Percentiles rank a stretch among this genome's conserved stretches.
Conservation (phyloP, 2,113 vertebrate genomes). For the Nycticorax nycticorax region DNA sequence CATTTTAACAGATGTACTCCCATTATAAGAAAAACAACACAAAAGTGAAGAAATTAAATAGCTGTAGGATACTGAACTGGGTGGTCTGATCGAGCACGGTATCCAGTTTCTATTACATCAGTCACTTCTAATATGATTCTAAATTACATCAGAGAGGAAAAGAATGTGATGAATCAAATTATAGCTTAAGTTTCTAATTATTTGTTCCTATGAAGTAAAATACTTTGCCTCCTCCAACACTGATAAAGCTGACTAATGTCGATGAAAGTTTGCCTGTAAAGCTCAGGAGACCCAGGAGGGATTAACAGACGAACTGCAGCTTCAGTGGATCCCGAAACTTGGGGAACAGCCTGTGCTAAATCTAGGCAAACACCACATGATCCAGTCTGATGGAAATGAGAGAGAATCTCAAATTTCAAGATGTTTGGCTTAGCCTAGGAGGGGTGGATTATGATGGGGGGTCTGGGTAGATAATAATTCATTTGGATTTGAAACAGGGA, state of each 20-base stretch:
- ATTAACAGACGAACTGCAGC: neutral
- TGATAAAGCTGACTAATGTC: neutral
- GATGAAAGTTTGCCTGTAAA: neutral
- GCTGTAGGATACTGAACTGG: neutral
- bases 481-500: neutral
- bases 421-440: neutral
- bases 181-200: neutral
- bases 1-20: neutral
- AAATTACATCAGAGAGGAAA: neutral
- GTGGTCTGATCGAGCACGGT: neutral
- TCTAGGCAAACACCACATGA: neutral
- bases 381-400: neutral
- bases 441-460: neutral
- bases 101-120: neutral
- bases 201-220: neutral
- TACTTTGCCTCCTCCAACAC: neutral
- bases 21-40: neutral
- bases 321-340: accelerated
- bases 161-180: neutral
- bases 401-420: neutral
- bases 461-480: neutral
- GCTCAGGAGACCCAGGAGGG: neutral
- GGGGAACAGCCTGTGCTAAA: neutral
- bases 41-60: neutral
- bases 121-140: neutral